These are phyloP conservation scores for Nylanderia fulva DNA, from an alignment of 1,140 invertebrate genomes.

Conservation along the genomic window DNA sequence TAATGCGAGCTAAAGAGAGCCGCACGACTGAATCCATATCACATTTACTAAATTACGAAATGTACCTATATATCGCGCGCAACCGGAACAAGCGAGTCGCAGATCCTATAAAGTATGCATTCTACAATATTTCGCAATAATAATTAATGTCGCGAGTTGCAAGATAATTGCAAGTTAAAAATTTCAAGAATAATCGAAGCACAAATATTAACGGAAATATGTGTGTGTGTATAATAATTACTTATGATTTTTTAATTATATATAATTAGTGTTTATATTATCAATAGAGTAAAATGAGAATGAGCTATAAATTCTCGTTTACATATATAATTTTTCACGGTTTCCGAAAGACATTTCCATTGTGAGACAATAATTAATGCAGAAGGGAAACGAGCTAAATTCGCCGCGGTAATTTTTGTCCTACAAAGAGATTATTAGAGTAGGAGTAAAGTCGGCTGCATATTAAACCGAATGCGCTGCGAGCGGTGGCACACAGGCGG, in stretches of 20 bases:
- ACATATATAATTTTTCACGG: background rate
- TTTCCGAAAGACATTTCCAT: background rate
- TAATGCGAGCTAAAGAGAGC: slow-evolving; percentile 47
- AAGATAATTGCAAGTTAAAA: slow-evolving; percentile 21
- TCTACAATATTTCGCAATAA: slow-evolving; percentile 24
- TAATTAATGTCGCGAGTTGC: slow-evolving; percentile 30
- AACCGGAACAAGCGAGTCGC: background rate
- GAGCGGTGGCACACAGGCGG: background rate
- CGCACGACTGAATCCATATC: slow-evolving; percentile 30
- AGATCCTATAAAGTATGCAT: slow-evolving; percentile 36
- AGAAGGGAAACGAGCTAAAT: slow-evolving; percentile 20
- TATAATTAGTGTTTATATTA: slow-evolving; percentile 19
- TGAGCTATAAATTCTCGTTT: too few relatives aligned
- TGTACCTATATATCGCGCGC: background rate
- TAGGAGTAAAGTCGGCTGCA: background rate
- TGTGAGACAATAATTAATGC: slow-evolving; percentile 5
- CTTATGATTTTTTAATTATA: too few relatives aligned
- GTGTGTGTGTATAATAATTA: too few relatives aligned
- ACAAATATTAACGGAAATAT: background rate
- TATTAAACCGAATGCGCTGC: slow-evolving; percentile 50
- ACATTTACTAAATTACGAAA: slow-evolving; percentile 53
- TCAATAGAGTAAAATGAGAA: background rate
- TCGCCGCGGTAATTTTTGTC: slow-evolving; percentile 31
- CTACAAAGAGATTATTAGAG: slow-evolving; percentile 11
- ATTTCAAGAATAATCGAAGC: slow-evolving; percentile 24